phyloP scores from a whole-genome alignment of 2,113 vertebrate species.

The Rhinichthys klamathensis region DNA sequence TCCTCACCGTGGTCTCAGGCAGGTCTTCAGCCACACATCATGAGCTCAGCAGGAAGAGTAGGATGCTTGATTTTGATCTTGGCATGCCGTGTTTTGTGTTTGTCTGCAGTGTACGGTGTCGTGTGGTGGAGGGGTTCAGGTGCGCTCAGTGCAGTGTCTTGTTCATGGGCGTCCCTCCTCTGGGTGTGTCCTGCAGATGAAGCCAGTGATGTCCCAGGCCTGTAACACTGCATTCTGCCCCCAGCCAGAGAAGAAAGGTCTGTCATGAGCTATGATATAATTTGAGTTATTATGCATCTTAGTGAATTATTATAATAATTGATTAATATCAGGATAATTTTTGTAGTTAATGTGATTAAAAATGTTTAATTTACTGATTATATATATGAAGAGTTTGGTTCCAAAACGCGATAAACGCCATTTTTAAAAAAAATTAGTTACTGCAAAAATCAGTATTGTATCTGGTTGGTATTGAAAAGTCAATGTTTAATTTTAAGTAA shows the following conservation, averaged over 20 bases:
- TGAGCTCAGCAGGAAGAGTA: not conserved
- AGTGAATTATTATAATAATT: too few relatives aligned
- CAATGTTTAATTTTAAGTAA: too few relatives aligned
- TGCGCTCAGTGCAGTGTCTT: conserved; percentile 80
- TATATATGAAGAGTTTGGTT: too few relatives aligned
- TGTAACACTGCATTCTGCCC: conserved; percentile 88
- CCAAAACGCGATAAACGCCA: too few relatives aligned
- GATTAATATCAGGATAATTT: too few relatives aligned
- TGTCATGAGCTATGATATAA: not conserved
- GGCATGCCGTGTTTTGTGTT: conserved; percentile 13
- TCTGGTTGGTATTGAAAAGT: too few relatives aligned
- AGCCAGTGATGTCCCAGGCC: conserved; percentile 77
- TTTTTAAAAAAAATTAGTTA: too few relatives aligned
- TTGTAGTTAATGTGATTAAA: too few relatives aligned
- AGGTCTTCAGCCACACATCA: not conserved
- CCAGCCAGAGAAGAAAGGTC: conserved; percentile 79
- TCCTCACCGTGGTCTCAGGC: conserved; percentile 87
- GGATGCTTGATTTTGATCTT: not conserved
- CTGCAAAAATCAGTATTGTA: too few relatives aligned
- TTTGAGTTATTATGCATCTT: not conserved
- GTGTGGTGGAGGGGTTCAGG: conserved; percentile 86
- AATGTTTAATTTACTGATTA: too few relatives aligned
- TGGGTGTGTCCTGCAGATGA: conserved; percentile 73
- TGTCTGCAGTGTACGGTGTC: conserved; percentile 81
- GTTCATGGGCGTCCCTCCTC: conserved; percentile 67